These are phyloP conservation scores for Drosophila meridiana DNA, from an alignment of 2,888 invertebrate species.

Conservation along the genomic window DNA sequence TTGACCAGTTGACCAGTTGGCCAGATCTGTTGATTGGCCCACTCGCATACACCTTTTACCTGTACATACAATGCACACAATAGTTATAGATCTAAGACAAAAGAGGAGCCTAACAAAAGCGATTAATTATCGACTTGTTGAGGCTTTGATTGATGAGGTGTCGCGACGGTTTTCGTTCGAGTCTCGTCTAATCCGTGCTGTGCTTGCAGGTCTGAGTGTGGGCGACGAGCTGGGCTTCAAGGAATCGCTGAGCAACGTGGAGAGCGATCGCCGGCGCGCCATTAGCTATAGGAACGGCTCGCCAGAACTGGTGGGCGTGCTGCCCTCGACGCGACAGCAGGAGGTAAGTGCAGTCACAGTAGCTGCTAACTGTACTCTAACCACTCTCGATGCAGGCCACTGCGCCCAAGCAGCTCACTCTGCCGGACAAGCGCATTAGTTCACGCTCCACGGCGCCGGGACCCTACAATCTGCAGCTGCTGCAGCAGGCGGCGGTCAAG, in stretches of 20 bases:
- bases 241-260: constrained; percentile 92
- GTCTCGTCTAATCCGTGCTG: constrained; percentile 29
- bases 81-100: constrained; percentile 32
- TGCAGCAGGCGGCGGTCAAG: constrained; percentile 56
- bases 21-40: constrained; percentile 28
- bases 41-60: constrained; percentile 19
- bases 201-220: constrained; percentile 90
- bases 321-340: constrained; percentile 70
- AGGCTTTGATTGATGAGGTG: constrained; percentile 42
- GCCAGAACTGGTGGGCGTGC: constrained; percentile 84
- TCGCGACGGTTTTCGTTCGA: constrained; percentile 10
- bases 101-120: constrained; percentile 47
- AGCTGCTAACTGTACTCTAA: neutral
- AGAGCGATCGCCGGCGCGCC: constrained; percentile 89
- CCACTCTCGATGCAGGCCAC: constrained; percentile 28
- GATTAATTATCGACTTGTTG: constrained; percentile 52
- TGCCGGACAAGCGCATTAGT: constrained; percentile 77
- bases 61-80: constrained; percentile 49
- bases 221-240: constrained; percentile 94
- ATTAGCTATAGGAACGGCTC: constrained; percentile 87
- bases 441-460: constrained; percentile 77
- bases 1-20: constrained; percentile 19
- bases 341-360: constrained; percentile 36
- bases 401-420: constrained; percentile 51
- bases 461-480: constrained; percentile 60